phyloP scores from a whole-genome alignment of 2,888 invertebrate species.

The Dysmachus trigonus region DNA sequence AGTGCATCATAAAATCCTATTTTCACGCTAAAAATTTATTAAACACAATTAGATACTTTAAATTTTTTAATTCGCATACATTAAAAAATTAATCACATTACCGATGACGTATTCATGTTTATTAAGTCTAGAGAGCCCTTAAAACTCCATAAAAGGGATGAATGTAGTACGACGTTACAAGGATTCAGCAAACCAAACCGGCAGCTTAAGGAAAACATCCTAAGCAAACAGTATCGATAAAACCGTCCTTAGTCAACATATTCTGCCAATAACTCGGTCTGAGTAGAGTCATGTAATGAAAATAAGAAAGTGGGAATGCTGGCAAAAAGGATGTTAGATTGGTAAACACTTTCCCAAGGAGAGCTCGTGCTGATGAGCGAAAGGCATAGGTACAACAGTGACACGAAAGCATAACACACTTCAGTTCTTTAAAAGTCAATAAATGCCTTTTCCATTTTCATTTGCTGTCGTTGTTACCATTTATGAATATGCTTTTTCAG shows the following conservation, averaged over 20 bases:
- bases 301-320: not conserved
- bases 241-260: not conserved
- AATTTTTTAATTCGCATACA: not conserved
- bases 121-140: not conserved
- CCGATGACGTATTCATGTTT: not conserved
- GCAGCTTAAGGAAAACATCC: not conserved
- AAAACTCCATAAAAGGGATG: not conserved
- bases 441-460: not conserved
- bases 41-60: not conserved
- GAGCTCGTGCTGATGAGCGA: not conserved
- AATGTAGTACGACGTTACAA: not conserved
- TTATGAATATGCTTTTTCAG: not conserved
- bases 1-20: too few relatives aligned
- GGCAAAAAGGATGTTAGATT: not conserved
- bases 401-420: not conserved
- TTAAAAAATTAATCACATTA: not conserved
- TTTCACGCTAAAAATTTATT: too few relatives aligned
- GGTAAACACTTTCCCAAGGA: not conserved
- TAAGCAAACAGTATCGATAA: not conserved
- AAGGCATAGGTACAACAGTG: not conserved
- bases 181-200: not conserved
- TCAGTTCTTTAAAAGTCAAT: not conserved
- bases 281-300: not conserved
- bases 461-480: not conserved
- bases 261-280: not conserved